Evolutionary conservation across 2,797 vertebrate species (phyloP).

Genomic region (Semaprochilodus insignis): DNA sequence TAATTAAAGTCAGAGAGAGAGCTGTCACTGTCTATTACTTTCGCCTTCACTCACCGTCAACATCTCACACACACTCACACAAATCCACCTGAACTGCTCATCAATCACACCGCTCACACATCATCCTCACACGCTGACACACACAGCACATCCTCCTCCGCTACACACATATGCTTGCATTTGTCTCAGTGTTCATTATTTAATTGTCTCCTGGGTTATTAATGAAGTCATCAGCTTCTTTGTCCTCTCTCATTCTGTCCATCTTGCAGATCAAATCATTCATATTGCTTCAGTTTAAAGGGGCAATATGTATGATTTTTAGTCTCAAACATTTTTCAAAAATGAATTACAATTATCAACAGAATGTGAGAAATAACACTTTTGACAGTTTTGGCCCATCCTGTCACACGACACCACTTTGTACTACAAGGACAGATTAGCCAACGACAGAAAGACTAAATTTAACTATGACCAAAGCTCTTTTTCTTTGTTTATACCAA

Average conservation of each 20-base stretch:
- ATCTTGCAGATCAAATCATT: background rate
- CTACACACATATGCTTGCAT: slow-evolving; percentile 33
- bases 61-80: slow-evolving; percentile 40
- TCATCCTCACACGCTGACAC: slow-evolving; percentile 49
- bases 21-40: slow-evolving; percentile 83
- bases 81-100: slow-evolving; percentile 68
- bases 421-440: no score
- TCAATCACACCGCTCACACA: slow-evolving; percentile 75
- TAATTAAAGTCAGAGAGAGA: slow-evolving; percentile 80
- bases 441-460: no score
- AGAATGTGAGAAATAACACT: no score
- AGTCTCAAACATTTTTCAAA: no score
- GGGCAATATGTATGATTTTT: no score
- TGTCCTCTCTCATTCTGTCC: background rate
- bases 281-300: no score
- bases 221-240: slow-evolving; percentile 1
- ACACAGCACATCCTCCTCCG: slow-evolving; percentile 30
- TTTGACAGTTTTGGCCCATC: no score
- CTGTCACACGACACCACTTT: no score
- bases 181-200: slow-evolving; percentile 24
- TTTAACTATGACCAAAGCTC: no score
- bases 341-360: no score
- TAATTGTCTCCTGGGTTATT: background rate
- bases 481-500: no score
- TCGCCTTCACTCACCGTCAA: slow-evolving; percentile 79